Conservation (phyloP, 2,797 vertebrate genomes). For the Scolopax bukidnonensis region DNA sequence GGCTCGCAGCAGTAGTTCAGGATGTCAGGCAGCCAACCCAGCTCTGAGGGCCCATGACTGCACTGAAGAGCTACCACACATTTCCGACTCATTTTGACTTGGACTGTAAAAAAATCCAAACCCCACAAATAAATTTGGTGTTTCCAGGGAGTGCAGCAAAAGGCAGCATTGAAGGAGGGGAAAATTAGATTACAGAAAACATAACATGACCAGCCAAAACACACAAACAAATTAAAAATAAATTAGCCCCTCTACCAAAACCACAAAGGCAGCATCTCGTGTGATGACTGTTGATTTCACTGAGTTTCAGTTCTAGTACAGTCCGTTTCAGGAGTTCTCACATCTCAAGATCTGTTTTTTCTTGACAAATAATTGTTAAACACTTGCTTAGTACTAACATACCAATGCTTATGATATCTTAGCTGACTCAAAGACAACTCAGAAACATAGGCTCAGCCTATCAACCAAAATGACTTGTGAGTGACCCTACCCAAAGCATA, state of each 20-base stretch:
- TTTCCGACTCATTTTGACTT: not conserved
- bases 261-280: constrained; percentile 48
- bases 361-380: constrained; percentile 12
- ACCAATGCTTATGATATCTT: not conserved
- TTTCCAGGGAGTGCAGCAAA: not conserved
- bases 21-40: not conserved
- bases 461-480: not conserved
- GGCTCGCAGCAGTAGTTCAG: not conserved
- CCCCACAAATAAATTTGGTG: not conserved
- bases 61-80: not conserved
- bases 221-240: constrained; percentile 60
- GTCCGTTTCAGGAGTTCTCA: not conserved
- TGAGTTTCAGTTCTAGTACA: not conserved
- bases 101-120: not conserved
- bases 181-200: constrained; percentile 55
- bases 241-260: constrained; percentile 50
- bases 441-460: not conserved
- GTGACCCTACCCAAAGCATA: not conserved
- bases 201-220: constrained; percentile 59
- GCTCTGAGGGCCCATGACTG: rapidly evolving
- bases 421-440: not conserved
- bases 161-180: not conserved
- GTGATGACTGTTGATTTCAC: not conserved
- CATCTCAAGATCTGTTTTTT: constrained; percentile 3
- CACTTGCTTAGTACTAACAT: not conserved